phyloP scores from a whole-genome alignment of 92 coral and sea anemone genomes.

The Umimayanthus kanabou region DNA sequence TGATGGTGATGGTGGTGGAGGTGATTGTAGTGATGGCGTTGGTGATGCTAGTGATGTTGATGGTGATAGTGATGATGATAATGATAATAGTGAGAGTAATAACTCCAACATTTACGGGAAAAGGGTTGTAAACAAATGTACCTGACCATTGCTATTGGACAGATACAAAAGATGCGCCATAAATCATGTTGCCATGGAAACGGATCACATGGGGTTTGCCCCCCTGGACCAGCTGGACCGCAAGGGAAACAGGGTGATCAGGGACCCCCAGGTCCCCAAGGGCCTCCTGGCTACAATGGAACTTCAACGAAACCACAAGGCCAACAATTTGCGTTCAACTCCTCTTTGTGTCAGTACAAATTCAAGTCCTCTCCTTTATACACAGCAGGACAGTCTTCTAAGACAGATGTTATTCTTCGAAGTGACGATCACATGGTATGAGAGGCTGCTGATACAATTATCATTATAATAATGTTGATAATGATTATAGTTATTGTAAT shows the following conservation, averaged over 20 bases:
- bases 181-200: not conserved
- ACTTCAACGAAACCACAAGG: not conserved
- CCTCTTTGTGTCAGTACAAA: slow-evolving; percentile 33
- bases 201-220: slow-evolving; percentile 3
- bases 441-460: not conserved
- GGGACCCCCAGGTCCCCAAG: slow-evolving; percentile 49
- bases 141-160: not conserved
- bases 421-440: slow-evolving; percentile 22
- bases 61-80: not conserved
- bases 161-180: slow-evolving; percentile 14
- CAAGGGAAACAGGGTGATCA: slow-evolving; percentile 43
- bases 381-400: slow-evolving; percentile 1
- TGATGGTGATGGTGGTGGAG: not conserved
- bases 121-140: not conserved
- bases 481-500: no score
- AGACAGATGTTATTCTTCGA: slow-evolving; percentile 7
- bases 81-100: not conserved
- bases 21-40: not conserved
- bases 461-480: no score
- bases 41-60: not conserved
- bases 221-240: slow-evolving; percentile 48
- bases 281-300: slow-evolving; percentile 35
- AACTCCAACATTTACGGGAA: not conserved
- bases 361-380: not conserved
- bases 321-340: slow-evolving; percentile 5